Evolutionary conservation across 2,113 vertebrate genomes (phyloP).

Genomic region (Sebastes schlegelii): DNA sequence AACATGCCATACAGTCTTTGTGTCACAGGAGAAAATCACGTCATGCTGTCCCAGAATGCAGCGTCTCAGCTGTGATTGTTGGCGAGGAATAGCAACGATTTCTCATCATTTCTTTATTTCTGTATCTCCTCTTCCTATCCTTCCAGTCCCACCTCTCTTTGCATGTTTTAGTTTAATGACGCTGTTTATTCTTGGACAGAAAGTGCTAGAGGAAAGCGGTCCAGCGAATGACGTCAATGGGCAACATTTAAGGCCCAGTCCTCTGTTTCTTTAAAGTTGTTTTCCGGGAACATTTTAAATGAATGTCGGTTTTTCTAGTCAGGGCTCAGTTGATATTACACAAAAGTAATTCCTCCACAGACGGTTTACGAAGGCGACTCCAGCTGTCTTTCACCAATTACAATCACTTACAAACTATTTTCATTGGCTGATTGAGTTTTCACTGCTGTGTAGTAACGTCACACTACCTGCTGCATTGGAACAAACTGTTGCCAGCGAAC

Average conservation of each 20-base stretch:
- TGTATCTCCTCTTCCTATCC: not conserved
- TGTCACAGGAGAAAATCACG: conserved; percentile 12
- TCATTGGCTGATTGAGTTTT: conserved; percentile 17
- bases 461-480: conserved; percentile 29
- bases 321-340: conserved; percentile 15
- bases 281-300: conserved; percentile 18
- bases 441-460: conserved; percentile 38
- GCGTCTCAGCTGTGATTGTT: conserved; percentile 19
- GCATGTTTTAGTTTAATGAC: conserved; percentile 4
- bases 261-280: conserved; percentile 25
- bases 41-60: conserved; percentile 24
- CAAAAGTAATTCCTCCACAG: conserved; percentile 7
- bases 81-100: not conserved
- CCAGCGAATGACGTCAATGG: conserved; percentile 14
- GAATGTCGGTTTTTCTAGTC: not conserved
- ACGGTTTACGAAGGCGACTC: not conserved
- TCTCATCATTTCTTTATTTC: not conserved
- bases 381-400: not conserved
- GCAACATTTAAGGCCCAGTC: not conserved
- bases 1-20: not conserved
- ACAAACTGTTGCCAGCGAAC: conserved; percentile 9
- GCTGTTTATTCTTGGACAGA: not conserved
- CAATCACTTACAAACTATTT: conserved; percentile 10
- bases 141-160: not conserved
- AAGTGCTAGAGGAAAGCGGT: conserved; percentile 9